A percentile compares a stretch with the other conserved stretches of the same genome.
Conservation (phyloP, 2,113 vertebrate genomes). For the Hyperopisus bebe region DNA sequence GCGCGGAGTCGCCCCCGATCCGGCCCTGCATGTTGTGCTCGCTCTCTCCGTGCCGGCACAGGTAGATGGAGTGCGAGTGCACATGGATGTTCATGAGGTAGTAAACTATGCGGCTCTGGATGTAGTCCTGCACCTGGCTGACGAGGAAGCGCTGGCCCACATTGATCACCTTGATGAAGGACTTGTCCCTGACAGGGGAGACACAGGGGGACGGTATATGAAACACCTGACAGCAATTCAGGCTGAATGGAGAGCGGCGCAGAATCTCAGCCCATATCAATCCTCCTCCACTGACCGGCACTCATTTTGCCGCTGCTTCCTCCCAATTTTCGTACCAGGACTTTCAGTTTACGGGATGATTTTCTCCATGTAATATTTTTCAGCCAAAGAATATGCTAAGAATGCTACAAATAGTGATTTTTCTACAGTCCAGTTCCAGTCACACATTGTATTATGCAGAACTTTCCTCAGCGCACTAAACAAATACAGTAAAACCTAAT, state of each 20-base stretch:
- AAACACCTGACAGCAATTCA: background rate
- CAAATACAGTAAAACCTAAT: background rate
- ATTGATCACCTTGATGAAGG: slow-evolving; percentile 96
- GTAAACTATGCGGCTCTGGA: slow-evolving; percentile 97
- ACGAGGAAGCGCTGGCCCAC: slow-evolving; percentile 89
- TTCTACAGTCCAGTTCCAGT: background rate
- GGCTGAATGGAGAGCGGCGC: background rate
- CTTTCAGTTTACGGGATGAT: background rate
- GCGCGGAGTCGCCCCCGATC: slow-evolving; percentile 87
- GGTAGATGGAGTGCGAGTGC: slow-evolving; percentile 90
- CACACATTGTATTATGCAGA: background rate
- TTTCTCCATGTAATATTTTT: background rate
- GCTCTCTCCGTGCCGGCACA: slow-evolving; percentile 91
- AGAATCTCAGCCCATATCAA: background rate
- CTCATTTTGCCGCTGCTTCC: background rate
- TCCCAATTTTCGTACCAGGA: background rate
- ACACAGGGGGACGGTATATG: background rate
- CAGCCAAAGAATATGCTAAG: background rate
- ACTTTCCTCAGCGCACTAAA: background rate
- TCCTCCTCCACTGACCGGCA: background rate
- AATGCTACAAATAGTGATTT: background rate
- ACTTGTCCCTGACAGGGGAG: slow-evolving; percentile 67
- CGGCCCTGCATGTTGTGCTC: slow-evolving; percentile 73
- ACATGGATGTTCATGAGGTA: slow-evolving; percentile 98
- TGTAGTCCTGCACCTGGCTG: slow-evolving; percentile 91